Conservation (phyloP, 2,888 invertebrate genomes). For the Congeria kusceri region DNA sequence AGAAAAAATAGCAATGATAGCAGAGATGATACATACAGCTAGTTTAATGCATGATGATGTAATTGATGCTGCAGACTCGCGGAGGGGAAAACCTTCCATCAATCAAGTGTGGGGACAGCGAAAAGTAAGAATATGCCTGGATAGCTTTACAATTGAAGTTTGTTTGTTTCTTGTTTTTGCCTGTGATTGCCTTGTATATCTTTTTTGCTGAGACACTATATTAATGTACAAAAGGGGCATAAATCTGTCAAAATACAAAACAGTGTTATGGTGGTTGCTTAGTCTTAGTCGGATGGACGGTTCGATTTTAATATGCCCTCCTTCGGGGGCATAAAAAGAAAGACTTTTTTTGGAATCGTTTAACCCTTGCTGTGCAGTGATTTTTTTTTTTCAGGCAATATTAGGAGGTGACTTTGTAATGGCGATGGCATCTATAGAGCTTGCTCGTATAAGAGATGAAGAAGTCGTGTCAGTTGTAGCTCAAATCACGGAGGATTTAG, state of each 20-base stretch:
- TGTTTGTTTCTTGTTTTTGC: no score
- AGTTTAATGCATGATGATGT: slow-evolving; percentile 99
- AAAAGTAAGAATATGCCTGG: slow-evolving; percentile 87
- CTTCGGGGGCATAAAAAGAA: no score
- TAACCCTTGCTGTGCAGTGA: no score
- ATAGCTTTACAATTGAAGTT: no score
- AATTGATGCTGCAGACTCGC: slow-evolving; percentile 97
- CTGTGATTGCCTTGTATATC: no score
- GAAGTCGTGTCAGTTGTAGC: slow-evolving; percentile 97
- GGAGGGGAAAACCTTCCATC: slow-evolving; percentile 97
- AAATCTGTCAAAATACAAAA: no score
- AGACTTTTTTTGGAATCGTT: no score
- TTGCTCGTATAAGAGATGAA: slow-evolving; percentile 95
- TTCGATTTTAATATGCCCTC: no score
- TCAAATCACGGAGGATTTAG: slow-evolving; percentile 97
- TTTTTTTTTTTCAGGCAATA: slow-evolving; percentile 91
- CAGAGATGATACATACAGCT: slow-evolving; percentile 99
- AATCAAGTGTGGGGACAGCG: slow-evolving; percentile 98
- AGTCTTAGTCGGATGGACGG: no score
- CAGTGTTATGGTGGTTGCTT: no score
- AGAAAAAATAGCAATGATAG: slow-evolving; percentile 93
- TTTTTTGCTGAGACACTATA: no score
- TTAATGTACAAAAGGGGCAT: no score
- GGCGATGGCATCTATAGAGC: slow-evolving; percentile 96
- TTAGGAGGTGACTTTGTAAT: slow-evolving; percentile 99